Evolutionary conservation across 2,888 invertebrate genomes (phyloP).

Genomic region (Harpalus rubripes): DNA sequence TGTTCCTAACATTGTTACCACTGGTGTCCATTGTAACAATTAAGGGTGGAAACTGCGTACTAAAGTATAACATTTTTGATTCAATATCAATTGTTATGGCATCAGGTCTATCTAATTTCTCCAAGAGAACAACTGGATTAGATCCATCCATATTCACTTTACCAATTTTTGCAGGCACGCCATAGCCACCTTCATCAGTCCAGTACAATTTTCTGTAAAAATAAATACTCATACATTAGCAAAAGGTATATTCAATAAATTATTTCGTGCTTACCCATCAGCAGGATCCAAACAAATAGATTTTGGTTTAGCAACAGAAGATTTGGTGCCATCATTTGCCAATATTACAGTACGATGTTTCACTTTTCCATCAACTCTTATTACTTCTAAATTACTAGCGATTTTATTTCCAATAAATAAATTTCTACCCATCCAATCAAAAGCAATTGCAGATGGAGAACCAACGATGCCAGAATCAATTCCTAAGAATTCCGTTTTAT

Average conservation of each 20-base stretch:
- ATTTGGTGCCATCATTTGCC: slow-evolving; percentile 91
- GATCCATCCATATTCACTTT: slow-evolving; percentile 96
- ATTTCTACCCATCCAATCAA: slow-evolving; percentile 98
- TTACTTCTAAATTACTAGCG: slow-evolving; percentile 94
- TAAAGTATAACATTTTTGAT: slow-evolving; percentile 92
- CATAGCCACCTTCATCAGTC: slow-evolving; percentile 96
- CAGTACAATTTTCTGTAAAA: slow-evolving; percentile 87
- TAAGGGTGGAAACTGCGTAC: slow-evolving; percentile 86
- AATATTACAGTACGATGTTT: slow-evolving; percentile 92
- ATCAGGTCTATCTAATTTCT: slow-evolving; percentile 86
- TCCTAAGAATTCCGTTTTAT: slow-evolving; percentile 90
- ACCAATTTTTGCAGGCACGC: slow-evolving; percentile 92
- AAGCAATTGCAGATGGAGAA: slow-evolving; percentile 93
- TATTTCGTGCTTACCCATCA: slow-evolving; percentile 82
- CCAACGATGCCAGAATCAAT: slow-evolving; percentile 92
- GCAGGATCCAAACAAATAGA: slow-evolving; percentile 94
- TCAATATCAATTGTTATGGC: slow-evolving; percentile 90
- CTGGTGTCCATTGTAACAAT: slow-evolving; percentile 86
- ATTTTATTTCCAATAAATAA: slow-evolving; percentile 94
- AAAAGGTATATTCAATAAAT: slow-evolving; percentile 6
- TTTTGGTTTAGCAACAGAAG: slow-evolving; percentile 92
- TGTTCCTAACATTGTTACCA: slow-evolving; percentile 84
- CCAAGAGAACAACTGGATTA: slow-evolving; percentile 86
- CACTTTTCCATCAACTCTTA: slow-evolving; percentile 90
- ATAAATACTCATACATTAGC: slow-evolving; percentile 6